Percentiles rank a stretch among this genome's conserved stretches.
Conservation (phyloP, 2,797 vertebrate genomes). For the Nyctalus aviator region DNA sequence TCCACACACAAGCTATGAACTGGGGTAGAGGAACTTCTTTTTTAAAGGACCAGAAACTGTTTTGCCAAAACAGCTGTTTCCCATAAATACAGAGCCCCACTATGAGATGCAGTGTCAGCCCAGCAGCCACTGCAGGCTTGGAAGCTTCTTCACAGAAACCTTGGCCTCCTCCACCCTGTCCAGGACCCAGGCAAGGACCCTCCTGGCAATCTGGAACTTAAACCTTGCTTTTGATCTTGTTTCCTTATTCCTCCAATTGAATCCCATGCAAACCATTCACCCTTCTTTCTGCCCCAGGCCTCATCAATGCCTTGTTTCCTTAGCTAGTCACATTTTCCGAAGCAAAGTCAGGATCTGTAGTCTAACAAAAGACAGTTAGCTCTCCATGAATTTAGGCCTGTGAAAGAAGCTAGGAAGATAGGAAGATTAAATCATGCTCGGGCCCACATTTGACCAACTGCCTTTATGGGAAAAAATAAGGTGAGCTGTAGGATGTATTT, state of each 20-base stretch:
- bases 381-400: slow-evolving; percentile 21
- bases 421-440: slow-evolving; percentile 38
- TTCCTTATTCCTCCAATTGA: background rate
- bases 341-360: slow-evolving; percentile 8
- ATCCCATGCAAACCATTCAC: background rate
- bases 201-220: background rate
- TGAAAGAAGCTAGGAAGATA: slow-evolving; percentile 53
- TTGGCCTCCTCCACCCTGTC: background rate
- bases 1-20: background rate
- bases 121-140: background rate
- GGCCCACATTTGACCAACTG: background rate
- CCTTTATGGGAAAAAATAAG: slow-evolving; percentile 6
- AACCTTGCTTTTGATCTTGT: background rate
- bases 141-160: background rate
- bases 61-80: background rate
- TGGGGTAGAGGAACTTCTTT: background rate
- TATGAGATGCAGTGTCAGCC: background rate
- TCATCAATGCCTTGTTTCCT: background rate
- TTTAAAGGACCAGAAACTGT: background rate
- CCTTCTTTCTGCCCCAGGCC: background rate
- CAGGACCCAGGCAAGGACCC: background rate
- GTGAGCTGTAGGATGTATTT: background rate
- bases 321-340: slow-evolving; percentile 34
- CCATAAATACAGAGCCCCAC: background rate
- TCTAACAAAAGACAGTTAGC: slow-evolving; percentile 48